Evolutionary conservation across 2,888 invertebrate genomes (phyloP), one percentile per base, ranked within the genome.

Genomic region (Agapostemon virescens): DNA sequence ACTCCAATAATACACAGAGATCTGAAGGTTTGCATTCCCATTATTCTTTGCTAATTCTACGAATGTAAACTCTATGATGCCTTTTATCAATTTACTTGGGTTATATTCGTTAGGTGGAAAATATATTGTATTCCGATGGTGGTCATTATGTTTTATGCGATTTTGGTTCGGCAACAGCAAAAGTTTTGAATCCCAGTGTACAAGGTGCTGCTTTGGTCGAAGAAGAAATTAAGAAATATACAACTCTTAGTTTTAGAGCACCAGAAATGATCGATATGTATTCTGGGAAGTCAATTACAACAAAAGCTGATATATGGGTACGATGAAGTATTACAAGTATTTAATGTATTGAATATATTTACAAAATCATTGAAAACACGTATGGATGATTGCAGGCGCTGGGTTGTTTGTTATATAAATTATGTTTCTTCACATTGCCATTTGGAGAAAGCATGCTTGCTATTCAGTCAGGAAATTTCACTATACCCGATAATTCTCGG

Each of bases 211-310:
- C 95, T 30, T 91, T 93, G 30, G 95, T 97, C n/a, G 96, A 97
- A 90, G 97, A 97, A 88, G 97, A 97, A 93, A 96, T 97, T 84
- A 96, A 96, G 93, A 95, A 96, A 90, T 98, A 98, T 92, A 98
- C 98, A 11, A 98, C 98, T 0, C 93, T 98, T 71, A 97, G 97
- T 85, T 98, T 98, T 92, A 94, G 98, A 88, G 94, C 98, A 20
- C 98, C 98, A 5, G 98, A 98, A 94, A 98, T 98, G 98, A 95
- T 98, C 49, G 98, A 98, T 93, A 94, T 98, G 90, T 98, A 98
- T 92, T 94, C 95, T 83, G 97, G 96, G 55, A 96, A 96, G 93
- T 93, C 95, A 68, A 97, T 98, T 85, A 96, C 97, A 40, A 97
- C 96, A 49, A 97, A 97, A 93, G 95, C 97, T 63, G 98, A 98